Percentiles rank a stretch among this genome's conserved stretches.
phyloP scores from a whole-genome alignment of 2,113 vertebrate species.

The Rhombomys opimus region DNA sequence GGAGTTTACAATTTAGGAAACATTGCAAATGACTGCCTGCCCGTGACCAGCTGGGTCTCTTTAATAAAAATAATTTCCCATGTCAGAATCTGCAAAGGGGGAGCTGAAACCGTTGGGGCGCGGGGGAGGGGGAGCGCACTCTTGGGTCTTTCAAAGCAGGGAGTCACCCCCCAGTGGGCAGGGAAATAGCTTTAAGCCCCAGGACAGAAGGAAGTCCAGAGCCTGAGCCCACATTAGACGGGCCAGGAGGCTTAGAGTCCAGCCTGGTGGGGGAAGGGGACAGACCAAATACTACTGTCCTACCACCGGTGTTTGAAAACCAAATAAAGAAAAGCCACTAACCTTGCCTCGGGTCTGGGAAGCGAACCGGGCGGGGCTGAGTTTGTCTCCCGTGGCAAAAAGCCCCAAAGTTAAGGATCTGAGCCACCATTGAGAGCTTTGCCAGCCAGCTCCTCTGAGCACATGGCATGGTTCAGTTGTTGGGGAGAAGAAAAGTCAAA shows the following conservation, averaged over 20 bases:
- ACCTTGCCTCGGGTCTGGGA: slow-evolving; percentile 93
- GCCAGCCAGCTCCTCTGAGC: slow-evolving; percentile 86
- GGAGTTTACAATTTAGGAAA: slow-evolving; percentile 46
- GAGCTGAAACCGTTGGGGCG: not conserved
- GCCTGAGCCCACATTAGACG: not conserved
- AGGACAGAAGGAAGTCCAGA: not conserved
- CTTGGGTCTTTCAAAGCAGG: not conserved
- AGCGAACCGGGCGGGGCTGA: slow-evolving; percentile 83
- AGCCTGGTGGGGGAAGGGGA: slow-evolving; percentile 38
- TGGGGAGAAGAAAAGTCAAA: slow-evolving; percentile 25
- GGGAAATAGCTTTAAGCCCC: not conserved
- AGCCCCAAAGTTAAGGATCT: slow-evolving; percentile 87
- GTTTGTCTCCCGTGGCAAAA: slow-evolving; percentile 84
- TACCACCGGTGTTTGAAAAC: not conserved
- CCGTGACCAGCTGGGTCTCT: not conserved
- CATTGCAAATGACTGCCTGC: not conserved
- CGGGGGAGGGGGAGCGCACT: not conserved
- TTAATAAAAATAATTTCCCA: slow-evolving; percentile 14
- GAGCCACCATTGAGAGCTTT: slow-evolving; percentile 84
- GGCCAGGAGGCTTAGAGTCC: not conserved
- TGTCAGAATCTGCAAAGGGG: slow-evolving; percentile 17
- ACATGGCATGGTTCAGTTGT: slow-evolving; percentile 91
- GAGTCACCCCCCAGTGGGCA: not conserved
- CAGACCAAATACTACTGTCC: not conserved
- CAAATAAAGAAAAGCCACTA: slow-evolving; percentile 83